Percentiles rank a stretch among this genome's conserved stretches.
These are phyloP conservation scores for Drosophila setifemur DNA, from an alignment of 1,140 invertebrate species.

Conservation along the genomic window DNA sequence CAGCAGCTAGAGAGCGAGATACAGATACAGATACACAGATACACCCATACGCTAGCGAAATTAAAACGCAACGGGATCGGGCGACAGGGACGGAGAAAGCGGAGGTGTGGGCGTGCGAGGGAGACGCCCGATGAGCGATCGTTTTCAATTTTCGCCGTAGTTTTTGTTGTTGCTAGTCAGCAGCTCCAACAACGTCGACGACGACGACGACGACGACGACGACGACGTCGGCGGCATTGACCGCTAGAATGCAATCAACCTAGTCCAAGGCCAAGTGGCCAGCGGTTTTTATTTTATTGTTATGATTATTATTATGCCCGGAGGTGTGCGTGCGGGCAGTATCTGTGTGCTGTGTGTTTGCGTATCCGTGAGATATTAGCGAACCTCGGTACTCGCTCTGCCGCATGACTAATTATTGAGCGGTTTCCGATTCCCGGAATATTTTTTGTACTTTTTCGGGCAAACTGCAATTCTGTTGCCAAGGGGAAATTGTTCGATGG, in stretches of 20 bases:
- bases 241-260: slow-evolving; percentile 82
- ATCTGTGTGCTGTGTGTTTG: not conserved
- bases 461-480: slow-evolving; percentile 19
- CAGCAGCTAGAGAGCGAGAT: not conserved
- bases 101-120: not conserved
- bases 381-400: not conserved
- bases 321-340: slow-evolving; percentile 16
- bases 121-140: slow-evolving; percentile 40
- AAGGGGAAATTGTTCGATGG: not conserved
- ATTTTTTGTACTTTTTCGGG: not conserved
- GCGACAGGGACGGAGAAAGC: not conserved
- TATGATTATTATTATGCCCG: slow-evolving; percentile 45
- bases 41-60: not conserved
- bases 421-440: slow-evolving; percentile 13
- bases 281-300: slow-evolving; percentile 70
- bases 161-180: slow-evolving; percentile 44
- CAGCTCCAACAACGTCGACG: slow-evolving; percentile 4
- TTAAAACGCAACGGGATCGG: not conserved
- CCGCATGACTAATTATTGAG: slow-evolving; percentile 47
- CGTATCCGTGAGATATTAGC: slow-evolving; percentile 37
- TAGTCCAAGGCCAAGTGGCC: slow-evolving; percentile 81
- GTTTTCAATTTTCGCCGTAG: slow-evolving; percentile 67
- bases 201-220: slow-evolving; percentile 9
- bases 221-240: slow-evolving; percentile 67
- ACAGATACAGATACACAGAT: not conserved